phyloP scores from a whole-genome alignment of 1,140 invertebrate genomes.

The Heliothis virescens region DNA sequence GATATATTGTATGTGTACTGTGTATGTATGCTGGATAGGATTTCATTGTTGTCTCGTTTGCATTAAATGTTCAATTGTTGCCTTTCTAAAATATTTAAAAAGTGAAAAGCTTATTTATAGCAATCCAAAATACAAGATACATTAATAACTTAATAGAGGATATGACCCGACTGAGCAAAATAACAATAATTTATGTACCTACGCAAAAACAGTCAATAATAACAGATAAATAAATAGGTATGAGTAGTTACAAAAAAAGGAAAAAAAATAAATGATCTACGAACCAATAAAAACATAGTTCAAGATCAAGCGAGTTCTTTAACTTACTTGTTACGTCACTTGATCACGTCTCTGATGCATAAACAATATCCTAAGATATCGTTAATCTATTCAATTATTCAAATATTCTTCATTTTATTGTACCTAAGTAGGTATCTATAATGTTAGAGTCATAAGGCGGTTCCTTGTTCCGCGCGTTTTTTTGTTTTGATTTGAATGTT shows the following conservation, averaged over 20 bases:
- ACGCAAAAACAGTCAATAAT: too few species aligned
- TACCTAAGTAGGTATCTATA: too few species aligned
- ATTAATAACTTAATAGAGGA: too few species aligned
- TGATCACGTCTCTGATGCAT: neutral
- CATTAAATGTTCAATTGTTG: neutral
- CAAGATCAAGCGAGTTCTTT: constrained; percentile 20
- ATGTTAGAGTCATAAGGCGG: neutral
- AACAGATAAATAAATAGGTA: too few species aligned
- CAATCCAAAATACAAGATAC: too few species aligned
- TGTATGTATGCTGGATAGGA: constrained; percentile 14
- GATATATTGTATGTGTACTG: neutral
- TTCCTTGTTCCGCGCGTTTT: constrained; percentile 29
- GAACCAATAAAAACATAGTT: constrained; percentile 4
- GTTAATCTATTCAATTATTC: neutral
- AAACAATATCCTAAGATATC: neutral
- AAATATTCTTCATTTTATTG: neutral
- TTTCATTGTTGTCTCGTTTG: neutral
- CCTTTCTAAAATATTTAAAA: too few species aligned
- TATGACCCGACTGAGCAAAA: too few species aligned
- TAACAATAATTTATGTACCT: too few species aligned
- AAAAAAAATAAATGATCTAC: neutral
- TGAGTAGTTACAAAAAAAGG: too few species aligned
- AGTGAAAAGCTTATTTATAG: too few species aligned
- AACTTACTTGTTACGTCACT: neutral
- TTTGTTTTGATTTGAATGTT: constrained; percentile 20